Percentiles rank a stretch among this genome's conserved stretches.
Evolutionary conservation across 2,888 invertebrate genomes (phyloP).

Genomic region (Ophraella communa): DNA sequence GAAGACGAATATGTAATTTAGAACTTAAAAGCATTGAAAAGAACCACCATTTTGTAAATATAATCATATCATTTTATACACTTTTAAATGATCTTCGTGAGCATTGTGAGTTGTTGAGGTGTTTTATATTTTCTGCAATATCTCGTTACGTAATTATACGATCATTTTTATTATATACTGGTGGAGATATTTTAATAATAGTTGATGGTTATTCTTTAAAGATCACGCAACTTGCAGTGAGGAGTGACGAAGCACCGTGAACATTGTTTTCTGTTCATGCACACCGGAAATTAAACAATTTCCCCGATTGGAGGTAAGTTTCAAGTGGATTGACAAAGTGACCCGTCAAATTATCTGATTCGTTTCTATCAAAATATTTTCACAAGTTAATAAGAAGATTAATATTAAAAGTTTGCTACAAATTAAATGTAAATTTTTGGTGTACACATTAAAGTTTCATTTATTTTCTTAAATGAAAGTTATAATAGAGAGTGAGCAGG

Average conservation of each 20-base stretch:
- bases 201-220: slow-evolving; percentile 32
- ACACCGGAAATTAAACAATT: slow-evolving; percentile 57
- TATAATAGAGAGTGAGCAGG: no score
- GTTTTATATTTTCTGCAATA: slow-evolving; percentile 24
- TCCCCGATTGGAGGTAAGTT: slow-evolving; percentile 54
- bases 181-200: slow-evolving; percentile 32
- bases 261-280: slow-evolving; percentile 44
- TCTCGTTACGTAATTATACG: slow-evolving; percentile 27
- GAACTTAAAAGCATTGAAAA: not conserved
- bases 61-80: slow-evolving; percentile 19
- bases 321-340: slow-evolving; percentile 51
- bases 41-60: not conserved
- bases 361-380: not conserved
- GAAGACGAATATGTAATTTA: slow-evolving; percentile 4
- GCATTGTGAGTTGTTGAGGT: slow-evolving; percentile 18
- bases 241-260: slow-evolving; percentile 33
- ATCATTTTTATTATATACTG: slow-evolving; percentile 24
- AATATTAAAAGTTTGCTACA: no score
- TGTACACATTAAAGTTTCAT: no score
- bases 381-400: no score
- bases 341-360: slow-evolving; percentile 27
- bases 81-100: slow-evolving; percentile 23
- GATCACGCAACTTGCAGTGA: slow-evolving; percentile 41
- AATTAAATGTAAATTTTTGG: no score
- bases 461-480: no score